Percentiles rank a stretch among this genome's conserved stretches.
Evolutionary conservation across 2,888 invertebrate species (phyloP).

Genomic region (Imbricaverruca yamaguchii): DNA sequence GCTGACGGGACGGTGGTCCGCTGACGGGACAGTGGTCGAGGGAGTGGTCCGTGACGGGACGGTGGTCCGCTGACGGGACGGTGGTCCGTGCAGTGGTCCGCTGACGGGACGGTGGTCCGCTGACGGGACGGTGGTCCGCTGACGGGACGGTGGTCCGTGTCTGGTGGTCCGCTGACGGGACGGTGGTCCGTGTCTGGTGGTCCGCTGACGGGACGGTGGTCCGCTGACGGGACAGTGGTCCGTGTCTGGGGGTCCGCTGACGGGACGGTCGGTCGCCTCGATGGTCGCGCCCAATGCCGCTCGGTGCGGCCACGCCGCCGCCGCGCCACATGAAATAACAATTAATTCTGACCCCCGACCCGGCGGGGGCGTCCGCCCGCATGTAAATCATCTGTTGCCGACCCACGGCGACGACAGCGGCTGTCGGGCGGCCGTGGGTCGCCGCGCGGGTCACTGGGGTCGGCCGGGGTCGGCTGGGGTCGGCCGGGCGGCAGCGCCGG

Average conservation of each 20-base stretch:
- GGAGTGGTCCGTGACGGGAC: no score
- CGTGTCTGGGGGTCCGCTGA: not conserved
- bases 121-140: not conserved
- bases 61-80: no score
- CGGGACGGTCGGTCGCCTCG: not conserved
- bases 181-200: no score
- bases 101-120: not conserved
- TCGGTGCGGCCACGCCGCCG: not conserved
- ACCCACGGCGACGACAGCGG: not conserved
- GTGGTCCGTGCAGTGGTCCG: no score
- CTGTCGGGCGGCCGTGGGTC: not conserved
- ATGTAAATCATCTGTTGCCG: conserved; percentile 10
- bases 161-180: no score
- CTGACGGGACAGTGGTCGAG: no score
- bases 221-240: not conserved
- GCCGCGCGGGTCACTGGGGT: not conserved
- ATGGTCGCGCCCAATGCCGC: not conserved
- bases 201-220: no score
- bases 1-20: no score
- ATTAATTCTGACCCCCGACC: conserved; percentile 10
- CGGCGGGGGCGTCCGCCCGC: not conserved
- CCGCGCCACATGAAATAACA: conserved; percentile 39
- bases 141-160: not conserved
- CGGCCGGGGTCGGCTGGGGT: not conserved
- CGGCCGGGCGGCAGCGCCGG: not conserved